Conservation (phyloP, 2,888 invertebrate species). For the Chloroclystis v-ata region DNA sequence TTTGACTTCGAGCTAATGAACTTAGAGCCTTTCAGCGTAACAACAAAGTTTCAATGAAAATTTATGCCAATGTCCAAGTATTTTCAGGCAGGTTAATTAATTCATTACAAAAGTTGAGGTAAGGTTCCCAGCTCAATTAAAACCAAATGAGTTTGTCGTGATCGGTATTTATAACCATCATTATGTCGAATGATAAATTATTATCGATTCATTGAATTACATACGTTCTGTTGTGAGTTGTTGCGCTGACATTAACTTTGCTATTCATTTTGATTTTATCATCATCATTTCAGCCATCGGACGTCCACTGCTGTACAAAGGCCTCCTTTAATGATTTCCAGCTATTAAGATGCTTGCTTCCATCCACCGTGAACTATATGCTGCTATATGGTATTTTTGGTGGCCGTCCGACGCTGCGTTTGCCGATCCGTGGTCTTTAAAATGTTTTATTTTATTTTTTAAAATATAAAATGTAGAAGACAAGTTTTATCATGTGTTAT, state of each 20-base stretch:
- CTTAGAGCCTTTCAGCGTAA: slow-evolving; percentile 49
- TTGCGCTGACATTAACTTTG: background rate
- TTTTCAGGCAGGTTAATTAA: slow-evolving; percentile 51
- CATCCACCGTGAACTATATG: too few relatives aligned
- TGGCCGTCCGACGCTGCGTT: too few relatives aligned
- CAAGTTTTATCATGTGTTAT: too few relatives aligned
- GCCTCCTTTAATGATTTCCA: too few relatives aligned
- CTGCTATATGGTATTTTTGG: too few relatives aligned
- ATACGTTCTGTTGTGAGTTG: background rate
- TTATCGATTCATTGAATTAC: slow-evolving; percentile 5
- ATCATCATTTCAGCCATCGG: too few relatives aligned
- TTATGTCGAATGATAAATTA: slow-evolving; percentile 25
- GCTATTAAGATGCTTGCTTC: too few relatives aligned
- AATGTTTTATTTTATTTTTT: too few relatives aligned
- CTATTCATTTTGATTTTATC: background rate
- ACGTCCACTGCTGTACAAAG: too few relatives aligned
- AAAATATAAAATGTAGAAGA: too few relatives aligned
- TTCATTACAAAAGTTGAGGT: slow-evolving; percentile 57
- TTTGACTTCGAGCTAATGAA: slow-evolving; percentile 47
- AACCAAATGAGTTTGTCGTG: slow-evolving; percentile 44
- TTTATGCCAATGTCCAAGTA: slow-evolving; percentile 45
- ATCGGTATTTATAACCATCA: slow-evolving; percentile 51
- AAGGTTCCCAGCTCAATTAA: slow-evolving; percentile 40
- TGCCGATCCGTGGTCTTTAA: too few relatives aligned
- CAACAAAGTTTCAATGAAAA: slow-evolving; percentile 52